phyloP scores from a whole-genome alignment of 2,113 vertebrate species.

The Mesembrinibis cayennensis region DNA sequence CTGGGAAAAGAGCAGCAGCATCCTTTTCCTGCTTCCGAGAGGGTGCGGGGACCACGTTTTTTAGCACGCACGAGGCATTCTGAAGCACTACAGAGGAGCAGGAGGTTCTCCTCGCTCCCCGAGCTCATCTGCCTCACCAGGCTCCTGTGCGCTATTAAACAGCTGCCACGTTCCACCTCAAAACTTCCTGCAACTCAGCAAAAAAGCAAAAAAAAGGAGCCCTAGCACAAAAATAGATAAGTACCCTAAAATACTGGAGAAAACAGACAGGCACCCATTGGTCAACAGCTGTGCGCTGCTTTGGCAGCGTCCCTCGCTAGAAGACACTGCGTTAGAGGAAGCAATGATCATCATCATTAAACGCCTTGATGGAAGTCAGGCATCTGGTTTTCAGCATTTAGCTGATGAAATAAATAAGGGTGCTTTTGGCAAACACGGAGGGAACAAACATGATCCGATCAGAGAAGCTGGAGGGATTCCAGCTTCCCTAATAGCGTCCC shows the following conservation, averaged over 20 bases:
- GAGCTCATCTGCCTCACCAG: not conserved
- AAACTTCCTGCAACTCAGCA: conserved; percentile 28
- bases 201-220: not conserved
- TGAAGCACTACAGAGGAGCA: not conserved
- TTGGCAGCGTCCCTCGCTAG: not conserved
- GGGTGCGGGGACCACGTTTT: fast-evolving
- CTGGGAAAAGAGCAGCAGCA: not conserved
- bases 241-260: not conserved
- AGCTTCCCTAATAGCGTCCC: conserved; percentile 5
- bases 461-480: conserved; percentile 37
- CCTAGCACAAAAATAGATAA: not conserved
- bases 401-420: conserved; percentile 61
- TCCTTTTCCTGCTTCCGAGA: not conserved
- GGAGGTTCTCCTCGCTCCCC: not conserved
- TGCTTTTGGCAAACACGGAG: conserved; percentile 8
- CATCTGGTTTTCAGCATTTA: conserved; percentile 39
- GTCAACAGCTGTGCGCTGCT: conserved; percentile 2
- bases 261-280: conserved; percentile 18
- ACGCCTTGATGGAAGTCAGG: conserved; percentile 5
- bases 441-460: conserved; percentile 59
- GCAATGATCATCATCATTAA: conserved; percentile 29
- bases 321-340: conserved; percentile 26
- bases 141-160: not conserved
- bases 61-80: not conserved
- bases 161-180: conserved; percentile 20